Base-by-base conservation (phyloP, 2,797 vertebrate genomes). In the Macroramphosus scolopax region DNA sequence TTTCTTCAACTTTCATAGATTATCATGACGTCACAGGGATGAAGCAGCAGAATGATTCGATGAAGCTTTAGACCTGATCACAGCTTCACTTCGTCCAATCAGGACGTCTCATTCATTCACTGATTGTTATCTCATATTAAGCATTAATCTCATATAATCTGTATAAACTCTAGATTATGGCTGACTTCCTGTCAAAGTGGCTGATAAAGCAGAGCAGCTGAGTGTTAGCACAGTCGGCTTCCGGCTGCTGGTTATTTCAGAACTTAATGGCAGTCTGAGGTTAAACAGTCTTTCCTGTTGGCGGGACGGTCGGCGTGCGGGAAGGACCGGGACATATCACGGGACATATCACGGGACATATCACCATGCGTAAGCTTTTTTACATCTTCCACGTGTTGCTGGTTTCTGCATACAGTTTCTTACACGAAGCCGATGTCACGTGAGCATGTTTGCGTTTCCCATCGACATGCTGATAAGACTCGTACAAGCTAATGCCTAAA, bases 401-500 rank as follows among this genome's bases (percentile, higher is more conserved):
- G 68, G 36, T 51, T 39, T 39, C n/a, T 29, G 15, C 39, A 24
- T 39, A 35, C 8, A 9, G 22, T 43, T 45, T 59, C 18, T 39
- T 44, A 59, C 39, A 59, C 15, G 30, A 65, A 69, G 69, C 66
- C 8, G 50, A 51, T 34, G 18, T 68, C 64, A 63, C 44, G 46
- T 36, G 51, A 68, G 46, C 50, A 7, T 17, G 5, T 57, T 35
- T 14, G 77, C 63, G 9, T 57, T 56, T 49, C 46, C 60, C 59
- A 40, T 76, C 56, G 54, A 60, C 82, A 78, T 79, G 84, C 78
- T 61, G 77, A 44, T 59, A 53, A 63, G 62, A 77, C 60, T 63
- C 32, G 36, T 41, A 73, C 74, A 73, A 83, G 77, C 78, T 74
- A 83, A 83, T 75, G 80, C 78, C 77, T 20, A 68, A 39, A 55